Percentiles rank a stretch among this genome's conserved stretches.
Conservation (phyloP, 2,888 invertebrate genomes). For the Drosophila nigricruria region DNA sequence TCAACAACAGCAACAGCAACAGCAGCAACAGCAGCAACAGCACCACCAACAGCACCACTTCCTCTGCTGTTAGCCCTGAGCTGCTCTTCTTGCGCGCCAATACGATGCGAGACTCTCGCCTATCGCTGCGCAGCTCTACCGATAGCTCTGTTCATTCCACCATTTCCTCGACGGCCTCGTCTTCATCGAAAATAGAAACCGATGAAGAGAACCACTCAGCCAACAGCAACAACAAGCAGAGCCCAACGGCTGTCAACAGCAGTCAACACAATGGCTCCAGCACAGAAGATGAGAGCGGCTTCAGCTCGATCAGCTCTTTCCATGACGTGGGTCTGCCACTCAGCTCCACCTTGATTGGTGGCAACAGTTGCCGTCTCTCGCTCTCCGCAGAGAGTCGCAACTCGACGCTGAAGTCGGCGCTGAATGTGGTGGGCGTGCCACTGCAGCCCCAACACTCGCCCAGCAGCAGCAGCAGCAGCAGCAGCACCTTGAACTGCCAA, state of each 20-base stretch:
- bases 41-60: slow-evolving; percentile 5
- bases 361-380: slow-evolving; percentile 52
- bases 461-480: slow-evolving; percentile 11
- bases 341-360: slow-evolving; percentile 74
- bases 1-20: slow-evolving; percentile 1
- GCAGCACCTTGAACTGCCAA: slow-evolving; percentile 31
- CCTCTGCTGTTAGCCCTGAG: slow-evolving; percentile 66
- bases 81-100: slow-evolving; percentile 83
- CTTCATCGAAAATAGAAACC: slow-evolving; percentile 83
- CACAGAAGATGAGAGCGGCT: slow-evolving; percentile 93
- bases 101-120: slow-evolving; percentile 84
- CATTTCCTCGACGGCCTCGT: slow-evolving; percentile 82
- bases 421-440: slow-evolving; percentile 81
- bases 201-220: slow-evolving; percentile 77
- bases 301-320: slow-evolving; percentile 94
- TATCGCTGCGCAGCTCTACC: slow-evolving; percentile 85
- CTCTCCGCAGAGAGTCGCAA: slow-evolving; percentile 80
- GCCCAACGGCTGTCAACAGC: slow-evolving; percentile 36
- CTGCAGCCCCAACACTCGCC: slow-evolving; percentile 37
- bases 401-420: slow-evolving; percentile 82
- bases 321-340: slow-evolving; percentile 91
- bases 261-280: slow-evolving; percentile 71
- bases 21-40: slow-evolving; percentile 1
- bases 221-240: slow-evolving; percentile 46
- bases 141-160: slow-evolving; percentile 85